A percentile compares a stretch with the other conserved stretches of the same genome.
Evolutionary conservation across 2,888 invertebrate genomes (phyloP).

Genomic region (Conus canariensis): DNA sequence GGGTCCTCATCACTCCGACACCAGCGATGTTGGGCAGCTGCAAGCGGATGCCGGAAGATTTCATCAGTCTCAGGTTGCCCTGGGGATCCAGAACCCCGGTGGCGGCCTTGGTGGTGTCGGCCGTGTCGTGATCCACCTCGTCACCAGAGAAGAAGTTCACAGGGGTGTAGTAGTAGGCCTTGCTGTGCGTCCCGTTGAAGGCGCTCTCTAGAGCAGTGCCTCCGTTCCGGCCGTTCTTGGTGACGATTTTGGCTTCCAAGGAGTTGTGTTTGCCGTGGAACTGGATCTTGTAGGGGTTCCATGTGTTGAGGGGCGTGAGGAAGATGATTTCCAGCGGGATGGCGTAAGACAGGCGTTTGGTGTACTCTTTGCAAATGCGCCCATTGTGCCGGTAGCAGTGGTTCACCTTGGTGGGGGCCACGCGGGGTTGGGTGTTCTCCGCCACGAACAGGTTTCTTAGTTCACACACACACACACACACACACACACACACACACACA

Average conservation of each 20-base stretch:
- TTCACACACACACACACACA: too few species aligned
- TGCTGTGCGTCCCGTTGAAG: constrained; percentile 38
- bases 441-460: constrained; percentile 56
- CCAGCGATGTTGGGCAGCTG: constrained; percentile 58
- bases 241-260: background rate
- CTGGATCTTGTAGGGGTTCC: constrained; percentile 70
- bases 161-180: constrained; percentile 52
- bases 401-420: constrained; percentile 53
- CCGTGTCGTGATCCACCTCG: constrained; percentile 52
- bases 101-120: constrained; percentile 59
- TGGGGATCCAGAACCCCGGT: constrained; percentile 48
- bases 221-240: constrained; percentile 37
- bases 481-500: too few species aligned
- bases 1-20: constrained; percentile 63
- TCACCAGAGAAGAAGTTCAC: constrained; percentile 57
- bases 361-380: constrained; percentile 45
- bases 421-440: constrained; percentile 56
- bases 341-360: constrained; percentile 63
- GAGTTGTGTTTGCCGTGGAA: background rate
- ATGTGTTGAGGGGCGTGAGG: constrained; percentile 66
- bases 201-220: background rate
- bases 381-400: constrained; percentile 45
- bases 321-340: constrained; percentile 71
- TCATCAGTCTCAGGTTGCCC: constrained; percentile 48
- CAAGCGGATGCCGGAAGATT: constrained; percentile 57